Conservation (phyloP, 2,797 vertebrate species). For the Loriculus beryllinus region DNA sequence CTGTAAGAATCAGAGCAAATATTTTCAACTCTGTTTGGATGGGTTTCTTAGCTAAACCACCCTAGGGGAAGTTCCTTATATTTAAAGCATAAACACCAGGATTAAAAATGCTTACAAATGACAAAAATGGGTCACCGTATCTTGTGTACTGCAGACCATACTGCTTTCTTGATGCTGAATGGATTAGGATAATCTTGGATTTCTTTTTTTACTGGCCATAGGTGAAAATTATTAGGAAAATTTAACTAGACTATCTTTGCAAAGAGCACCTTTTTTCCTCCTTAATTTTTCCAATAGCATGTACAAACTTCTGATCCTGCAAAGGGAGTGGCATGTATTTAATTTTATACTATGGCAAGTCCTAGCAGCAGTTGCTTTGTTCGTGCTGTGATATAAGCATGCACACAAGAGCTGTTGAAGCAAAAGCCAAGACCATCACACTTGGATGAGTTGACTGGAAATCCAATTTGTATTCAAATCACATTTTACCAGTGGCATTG, state of each 20-base stretch:
- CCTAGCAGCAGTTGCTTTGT: background rate
- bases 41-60: slow-evolving; percentile 18
- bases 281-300: background rate
- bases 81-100: slow-evolving; percentile 58
- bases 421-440: background rate
- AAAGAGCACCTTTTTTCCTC: background rate
- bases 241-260: background rate
- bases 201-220: background rate
- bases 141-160: slow-evolving; percentile 49
- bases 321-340: background rate
- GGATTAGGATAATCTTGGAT: slow-evolving; percentile 56
- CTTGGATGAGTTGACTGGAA: background rate
- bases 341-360: background rate
- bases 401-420: background rate
- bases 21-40: slow-evolving; percentile 36
- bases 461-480: background rate
- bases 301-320: background rate
- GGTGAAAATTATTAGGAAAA: slow-evolving; percentile 3
- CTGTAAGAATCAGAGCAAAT: slow-evolving; percentile 20
- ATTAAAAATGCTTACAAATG: slow-evolving; percentile 62
- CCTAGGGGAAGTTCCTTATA: slow-evolving; percentile 40
- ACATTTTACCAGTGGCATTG: background rate
- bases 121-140: slow-evolving; percentile 67
- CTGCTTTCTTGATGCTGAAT: slow-evolving; percentile 26
- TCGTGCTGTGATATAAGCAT: background rate